phyloP scores from a whole-genome alignment of 2,113 vertebrate genomes.

The Fulmarus glacialis region DNA sequence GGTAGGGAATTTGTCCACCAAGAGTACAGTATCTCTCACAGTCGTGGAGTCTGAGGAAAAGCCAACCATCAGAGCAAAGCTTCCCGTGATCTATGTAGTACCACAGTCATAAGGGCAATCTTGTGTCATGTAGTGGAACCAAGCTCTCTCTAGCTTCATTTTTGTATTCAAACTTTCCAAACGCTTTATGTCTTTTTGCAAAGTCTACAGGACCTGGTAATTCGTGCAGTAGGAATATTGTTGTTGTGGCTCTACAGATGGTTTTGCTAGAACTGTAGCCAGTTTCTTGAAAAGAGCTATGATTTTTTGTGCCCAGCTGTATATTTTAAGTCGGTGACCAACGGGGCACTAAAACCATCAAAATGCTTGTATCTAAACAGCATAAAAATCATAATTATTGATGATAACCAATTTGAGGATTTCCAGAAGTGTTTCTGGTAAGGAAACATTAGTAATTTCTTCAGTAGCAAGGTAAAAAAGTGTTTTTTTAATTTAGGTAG shows the following conservation, averaged over 20 bases:
- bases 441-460: background rate
- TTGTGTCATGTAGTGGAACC: rapidly evolving
- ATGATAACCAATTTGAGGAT: background rate
- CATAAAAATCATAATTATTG: background rate
- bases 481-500: background rate
- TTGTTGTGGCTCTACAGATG: background rate
- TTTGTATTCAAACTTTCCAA: background rate
- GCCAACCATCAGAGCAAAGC: background rate
- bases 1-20: background rate
- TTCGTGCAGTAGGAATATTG: background rate
- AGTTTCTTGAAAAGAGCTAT: background rate
- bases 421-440: background rate
- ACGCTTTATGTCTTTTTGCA: background rate
- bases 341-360: background rate
- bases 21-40: background rate
- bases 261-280: background rate
- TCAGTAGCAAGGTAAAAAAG: background rate
- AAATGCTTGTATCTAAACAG: background rate
- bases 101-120: background rate
- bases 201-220: background rate
- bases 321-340: background rate
- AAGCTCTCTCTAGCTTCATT: background rate
- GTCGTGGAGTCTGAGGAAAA: background rate
- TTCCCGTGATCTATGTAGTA: rapidly evolving
- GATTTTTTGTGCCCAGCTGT: background rate